Conservation (phyloP, 2,113 vertebrate species). For the Piaya cayana region DNA sequence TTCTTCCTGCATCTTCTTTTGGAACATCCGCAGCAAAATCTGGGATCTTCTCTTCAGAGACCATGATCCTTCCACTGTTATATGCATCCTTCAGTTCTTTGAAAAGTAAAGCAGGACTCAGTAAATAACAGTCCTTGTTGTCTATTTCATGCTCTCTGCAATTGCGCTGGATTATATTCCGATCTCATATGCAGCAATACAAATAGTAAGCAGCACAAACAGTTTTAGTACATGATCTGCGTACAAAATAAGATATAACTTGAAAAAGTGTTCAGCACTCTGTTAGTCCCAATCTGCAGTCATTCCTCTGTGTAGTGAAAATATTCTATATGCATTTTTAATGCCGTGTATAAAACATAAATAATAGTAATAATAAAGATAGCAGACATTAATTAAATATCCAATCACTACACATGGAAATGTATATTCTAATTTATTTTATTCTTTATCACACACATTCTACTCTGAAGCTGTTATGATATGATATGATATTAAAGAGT, state of each 20-base stretch:
- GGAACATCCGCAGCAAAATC: neutral
- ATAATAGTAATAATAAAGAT: neutral
- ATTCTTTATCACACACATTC: constrained; percentile 9
- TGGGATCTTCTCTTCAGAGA: neutral
- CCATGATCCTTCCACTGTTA: neutral
- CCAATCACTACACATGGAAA: neutral
- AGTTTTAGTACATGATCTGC: neutral
- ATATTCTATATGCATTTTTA: neutral
- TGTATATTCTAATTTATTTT: neutral
- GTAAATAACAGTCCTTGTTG: neutral
- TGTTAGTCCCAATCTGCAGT: neutral
- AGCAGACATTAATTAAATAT: neutral
- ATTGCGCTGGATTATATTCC: neutral
- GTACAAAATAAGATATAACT: neutral
- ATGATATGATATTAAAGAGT: neutral
- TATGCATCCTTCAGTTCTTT: neutral
- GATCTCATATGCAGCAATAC: neutral
- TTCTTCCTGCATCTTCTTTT: neutral
- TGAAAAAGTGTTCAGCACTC: neutral
- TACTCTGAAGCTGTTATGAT: neutral
- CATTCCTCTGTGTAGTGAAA: neutral
- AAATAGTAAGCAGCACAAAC: neutral
- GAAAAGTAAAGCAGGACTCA: neutral
- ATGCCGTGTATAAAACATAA: neutral
- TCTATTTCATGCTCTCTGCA: neutral